These are phyloP conservation scores for Drosophila guanche DNA, from an alignment of 1,140 invertebrate species.

Conservation along the genomic window DNA sequence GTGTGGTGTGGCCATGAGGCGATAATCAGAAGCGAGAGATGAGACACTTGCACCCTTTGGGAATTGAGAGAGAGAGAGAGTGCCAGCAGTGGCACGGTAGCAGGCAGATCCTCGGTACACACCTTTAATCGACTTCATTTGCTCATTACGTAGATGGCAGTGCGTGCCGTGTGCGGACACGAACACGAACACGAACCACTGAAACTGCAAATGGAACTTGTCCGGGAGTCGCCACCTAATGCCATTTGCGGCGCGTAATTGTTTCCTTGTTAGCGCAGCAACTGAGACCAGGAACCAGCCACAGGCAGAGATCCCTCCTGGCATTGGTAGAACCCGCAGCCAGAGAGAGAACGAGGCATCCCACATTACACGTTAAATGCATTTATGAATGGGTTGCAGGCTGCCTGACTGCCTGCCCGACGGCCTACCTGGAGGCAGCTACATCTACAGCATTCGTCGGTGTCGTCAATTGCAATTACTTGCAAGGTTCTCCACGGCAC, in stretches of 20 bases:
- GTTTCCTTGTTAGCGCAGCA: slow-evolving; percentile 77
- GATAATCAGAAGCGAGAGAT: no score
- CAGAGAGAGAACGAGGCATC: no score
- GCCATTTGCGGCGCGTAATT: slow-evolving; percentile 69
- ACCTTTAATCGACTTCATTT: slow-evolving; percentile 81
- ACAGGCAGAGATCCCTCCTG: slow-evolving; percentile 22
- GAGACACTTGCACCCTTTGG: no score
- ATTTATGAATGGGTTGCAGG: slow-evolving; percentile 62
- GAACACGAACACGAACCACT: slow-evolving; percentile 8
- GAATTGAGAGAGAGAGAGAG: not conserved
- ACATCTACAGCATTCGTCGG: slow-evolving; percentile 23
- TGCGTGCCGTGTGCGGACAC: slow-evolving; percentile 50
- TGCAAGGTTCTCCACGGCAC: slow-evolving; percentile 54
- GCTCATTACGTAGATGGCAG: slow-evolving; percentile 73
- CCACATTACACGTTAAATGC: slow-evolving; percentile 61
- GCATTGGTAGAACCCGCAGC: slow-evolving; percentile 4
- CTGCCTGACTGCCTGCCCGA: not conserved
- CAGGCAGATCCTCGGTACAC: slow-evolving; percentile 21
- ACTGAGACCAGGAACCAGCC: slow-evolving; percentile 45
- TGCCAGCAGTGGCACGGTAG: not conserved
- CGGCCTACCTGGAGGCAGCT: slow-evolving; percentile 23
- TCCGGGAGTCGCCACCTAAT: slow-evolving; percentile 42
- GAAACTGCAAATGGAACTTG: not conserved
- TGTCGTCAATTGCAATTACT: slow-evolving; percentile 78
- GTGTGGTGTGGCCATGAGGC: no score